phyloP scores from a whole-genome alignment of 1,140 invertebrate genomes.

The Drosophila serrata region DNA sequence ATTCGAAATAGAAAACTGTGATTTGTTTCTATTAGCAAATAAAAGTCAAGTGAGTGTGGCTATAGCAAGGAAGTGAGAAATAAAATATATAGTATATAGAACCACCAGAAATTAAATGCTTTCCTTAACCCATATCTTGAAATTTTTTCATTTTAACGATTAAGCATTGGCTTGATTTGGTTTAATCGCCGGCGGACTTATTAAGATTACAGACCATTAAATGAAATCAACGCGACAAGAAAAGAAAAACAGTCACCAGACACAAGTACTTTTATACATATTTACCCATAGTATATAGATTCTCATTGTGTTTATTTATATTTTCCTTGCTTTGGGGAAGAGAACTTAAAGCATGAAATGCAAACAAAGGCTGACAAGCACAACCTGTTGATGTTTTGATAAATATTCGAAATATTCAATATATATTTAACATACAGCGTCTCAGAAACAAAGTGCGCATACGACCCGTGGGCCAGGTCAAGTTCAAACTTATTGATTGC shows the following conservation, averaged over 20 bases:
- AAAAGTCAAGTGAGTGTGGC: conserved; percentile 50
- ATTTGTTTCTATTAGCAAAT: conserved; percentile 51
- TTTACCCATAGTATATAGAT: conserved; percentile 2
- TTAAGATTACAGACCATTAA: conserved; percentile 61
- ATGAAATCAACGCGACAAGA: conserved; percentile 41
- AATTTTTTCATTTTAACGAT: conserved; percentile 15
- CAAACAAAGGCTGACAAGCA: conserved; percentile 11
- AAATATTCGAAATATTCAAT: conserved; percentile 8
- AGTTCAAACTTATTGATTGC: conserved; percentile 17
- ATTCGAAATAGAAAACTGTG: conserved; percentile 23
- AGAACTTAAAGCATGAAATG: conserved; percentile 11
- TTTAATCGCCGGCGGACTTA: conserved; percentile 63
- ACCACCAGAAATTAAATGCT: neutral
- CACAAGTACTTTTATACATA: conserved; percentile 1
- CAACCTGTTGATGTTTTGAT: conserved; percentile 23
- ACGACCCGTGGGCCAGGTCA: conserved; percentile 1
- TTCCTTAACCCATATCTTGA: conserved; percentile 2
- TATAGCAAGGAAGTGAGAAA: neutral
- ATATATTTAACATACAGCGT: neutral
- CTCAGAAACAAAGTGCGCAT: conserved; percentile 4
- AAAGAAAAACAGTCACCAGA: conserved; percentile 29
- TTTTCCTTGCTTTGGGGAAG: conserved; percentile 5
- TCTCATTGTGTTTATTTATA: conserved; percentile 41
- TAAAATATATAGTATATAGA: neutral
- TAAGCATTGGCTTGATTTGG: conserved; percentile 29